Evolutionary conservation across 2,113 vertebrate genomes (phyloP).

Genomic region (Leptosomus discolor): DNA sequence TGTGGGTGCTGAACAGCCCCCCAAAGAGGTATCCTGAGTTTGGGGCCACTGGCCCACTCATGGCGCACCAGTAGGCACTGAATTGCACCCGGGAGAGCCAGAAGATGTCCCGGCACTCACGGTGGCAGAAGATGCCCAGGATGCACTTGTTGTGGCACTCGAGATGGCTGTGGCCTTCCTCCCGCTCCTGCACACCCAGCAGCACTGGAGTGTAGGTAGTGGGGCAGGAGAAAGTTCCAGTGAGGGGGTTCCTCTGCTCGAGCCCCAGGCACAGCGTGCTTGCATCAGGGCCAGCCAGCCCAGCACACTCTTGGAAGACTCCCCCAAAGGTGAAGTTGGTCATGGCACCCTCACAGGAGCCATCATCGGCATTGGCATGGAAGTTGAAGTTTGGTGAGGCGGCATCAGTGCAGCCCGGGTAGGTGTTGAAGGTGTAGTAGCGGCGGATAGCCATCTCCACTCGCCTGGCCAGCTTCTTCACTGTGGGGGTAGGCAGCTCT

Average conservation of each 20-base stretch:
- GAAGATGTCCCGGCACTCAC: constrained; percentile 74
- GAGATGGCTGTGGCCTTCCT: constrained; percentile 78
- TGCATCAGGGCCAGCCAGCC: constrained; percentile 15
- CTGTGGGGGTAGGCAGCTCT: constrained; percentile 79
- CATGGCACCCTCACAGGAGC: constrained; percentile 76
- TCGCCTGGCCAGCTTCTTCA: constrained; percentile 70
- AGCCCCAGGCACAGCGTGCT: constrained; percentile 69
- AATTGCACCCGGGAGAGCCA: constrained; percentile 75
- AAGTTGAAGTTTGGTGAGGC: constrained; percentile 87
- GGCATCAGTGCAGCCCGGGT: constrained; percentile 80
- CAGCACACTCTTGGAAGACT: constrained; percentile 79
- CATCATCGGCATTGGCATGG: constrained; percentile 85
- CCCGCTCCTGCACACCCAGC: constrained; percentile 76
- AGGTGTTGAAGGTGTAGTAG: constrained; percentile 87
- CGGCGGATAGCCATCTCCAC: constrained; percentile 74
- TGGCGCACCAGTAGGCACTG: constrained; percentile 81
- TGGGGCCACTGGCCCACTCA: not conserved
- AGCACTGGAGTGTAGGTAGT: constrained; percentile 60
- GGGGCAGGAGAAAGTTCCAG: constrained; percentile 79
- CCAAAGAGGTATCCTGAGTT: constrained; percentile 85
- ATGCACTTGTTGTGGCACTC: constrained; percentile 67
- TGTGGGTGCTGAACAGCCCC: constrained; percentile 77
- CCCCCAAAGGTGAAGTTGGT: constrained; percentile 90
- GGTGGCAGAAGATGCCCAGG: constrained; percentile 67
- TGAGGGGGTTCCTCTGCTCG: constrained; percentile 83